Evolutionary conservation across 2,888 invertebrate genomes (phyloP).

Genomic region (Spilarctia lutea): DNA sequence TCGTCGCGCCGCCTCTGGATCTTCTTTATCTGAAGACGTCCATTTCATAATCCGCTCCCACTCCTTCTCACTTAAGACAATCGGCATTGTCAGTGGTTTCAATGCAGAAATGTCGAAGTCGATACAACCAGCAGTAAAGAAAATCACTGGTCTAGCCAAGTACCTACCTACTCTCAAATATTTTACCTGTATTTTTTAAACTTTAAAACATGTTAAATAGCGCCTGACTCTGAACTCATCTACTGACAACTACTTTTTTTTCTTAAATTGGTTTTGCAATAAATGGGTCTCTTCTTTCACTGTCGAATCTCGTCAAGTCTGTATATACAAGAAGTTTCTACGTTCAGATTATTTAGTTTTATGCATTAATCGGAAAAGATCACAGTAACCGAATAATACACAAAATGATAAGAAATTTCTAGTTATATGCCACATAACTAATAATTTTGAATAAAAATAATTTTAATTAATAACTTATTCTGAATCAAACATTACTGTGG

Average conservation of each 20-base stretch:
- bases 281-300: background rate
- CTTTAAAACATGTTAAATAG: background rate
- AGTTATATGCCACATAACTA: background rate
- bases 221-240: background rate
- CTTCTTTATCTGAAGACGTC: slow-evolving; percentile 65
- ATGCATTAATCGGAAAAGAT: background rate
- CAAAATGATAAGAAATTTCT: background rate
- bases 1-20: slow-evolving; percentile 64
- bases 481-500: background rate
- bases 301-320: background rate
- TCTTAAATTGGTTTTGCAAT: background rate
- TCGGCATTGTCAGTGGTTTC: slow-evolving; percentile 61
- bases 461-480: background rate
- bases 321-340: background rate
- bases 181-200: background rate
- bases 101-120: background rate
- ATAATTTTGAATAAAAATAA: background rate
- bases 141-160: background rate
- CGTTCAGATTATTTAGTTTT: background rate
- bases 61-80: slow-evolving; percentile 69
- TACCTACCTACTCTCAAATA: background rate
- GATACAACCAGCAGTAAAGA: background rate
- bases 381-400: background rate
- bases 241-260: background rate
- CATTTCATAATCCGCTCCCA: slow-evolving; percentile 71